Conservation (phyloP, 2,797 vertebrate genomes). For the Chrysocyon brachyurus region DNA sequence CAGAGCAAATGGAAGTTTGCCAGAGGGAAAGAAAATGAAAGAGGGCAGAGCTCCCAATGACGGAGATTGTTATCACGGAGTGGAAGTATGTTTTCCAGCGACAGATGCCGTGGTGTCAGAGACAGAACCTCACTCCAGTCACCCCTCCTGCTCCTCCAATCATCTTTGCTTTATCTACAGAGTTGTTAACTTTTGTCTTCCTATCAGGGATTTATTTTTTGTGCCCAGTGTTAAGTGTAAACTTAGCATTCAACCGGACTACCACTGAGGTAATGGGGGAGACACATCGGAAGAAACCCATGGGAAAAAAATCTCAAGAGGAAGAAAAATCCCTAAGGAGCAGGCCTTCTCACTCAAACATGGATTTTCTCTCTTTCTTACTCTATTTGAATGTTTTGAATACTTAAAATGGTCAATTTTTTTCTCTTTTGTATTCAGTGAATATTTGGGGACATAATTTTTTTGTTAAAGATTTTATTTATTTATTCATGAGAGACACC, state of each 20-base stretch:
- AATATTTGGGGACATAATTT: conserved; percentile 13
- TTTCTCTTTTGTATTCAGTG: not conserved
- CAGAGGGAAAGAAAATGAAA: conserved; percentile 74
- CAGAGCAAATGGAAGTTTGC: conserved; percentile 67
- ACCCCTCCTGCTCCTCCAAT: not conserved
- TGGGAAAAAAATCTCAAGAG: not conserved
- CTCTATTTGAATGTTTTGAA: conserved; percentile 51
- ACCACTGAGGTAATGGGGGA: not conserved
- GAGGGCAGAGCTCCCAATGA: conserved; percentile 46
- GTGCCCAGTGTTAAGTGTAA: conserved; percentile 26
- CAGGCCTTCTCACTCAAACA: conserved; percentile 14
- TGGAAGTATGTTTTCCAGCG: conserved; percentile 61
- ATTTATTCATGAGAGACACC: too few species aligned
- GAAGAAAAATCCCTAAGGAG: not conserved
- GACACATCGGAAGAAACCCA: not conserved
- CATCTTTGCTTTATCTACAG: not conserved
- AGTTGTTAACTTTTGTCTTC: not conserved
- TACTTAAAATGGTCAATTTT: not conserved
- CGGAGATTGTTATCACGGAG: conserved; percentile 69
- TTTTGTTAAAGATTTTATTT: too few species aligned
- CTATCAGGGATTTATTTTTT: conserved; percentile 18
- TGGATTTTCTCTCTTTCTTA: not conserved
- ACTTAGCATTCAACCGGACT: not conserved
- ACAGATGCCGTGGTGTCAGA: conserved; percentile 31
- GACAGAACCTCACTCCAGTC: not conserved